Evolutionary conservation across 2,797 vertebrate species (phyloP), one percentile per base, ranked within the genome.

Genomic region (Thaleichthys pacificus): DNA sequence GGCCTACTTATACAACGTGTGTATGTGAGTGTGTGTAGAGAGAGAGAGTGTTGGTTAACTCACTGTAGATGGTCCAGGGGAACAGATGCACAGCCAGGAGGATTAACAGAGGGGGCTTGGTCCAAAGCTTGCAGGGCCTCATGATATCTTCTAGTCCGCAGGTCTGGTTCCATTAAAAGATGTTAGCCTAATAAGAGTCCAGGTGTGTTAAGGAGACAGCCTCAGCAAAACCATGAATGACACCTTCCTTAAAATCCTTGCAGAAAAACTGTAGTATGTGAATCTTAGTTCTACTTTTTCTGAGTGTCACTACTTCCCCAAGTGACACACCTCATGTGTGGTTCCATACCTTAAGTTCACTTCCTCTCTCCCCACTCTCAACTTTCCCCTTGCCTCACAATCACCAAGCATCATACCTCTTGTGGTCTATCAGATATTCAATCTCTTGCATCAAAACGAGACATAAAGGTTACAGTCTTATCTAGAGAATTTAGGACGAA

Each of bases 341-440:
- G 84, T 86, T 82, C 54, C 22, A 5, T 54, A 5, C 79, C 42
- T 62, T 73, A 26, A 68, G 60, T 51, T 74, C 65, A 90, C 89
- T 89, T 89, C 87, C 85, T 89, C 69, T 70, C 35, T 7, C 0
- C 32, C 77, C 71, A 77, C 73, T 69, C 35, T 56, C 17, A 56
- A 17, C 4, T 32, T 62, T 15, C 77, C 86, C 79, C 87, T 64
- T 80, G 75, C 60, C 69, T 71, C 22, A 2, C 64, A 21, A 6
- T 73, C 47, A 87, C 86, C 85, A 88, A 77, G 70, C 35, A 8
- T 30, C 42, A 61, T 63, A n/a, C 19, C 51, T 14, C 42, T 14
- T 12, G 42, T 14, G 11, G 9, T 47, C 42, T 11, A 12, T 47
- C 42, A 47, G 42, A 47, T 8, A 56, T 17, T n/a, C 19, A 54